Conservation (phyloP, 2,113 vertebrate species). For the Tyrannus savana region DNA sequence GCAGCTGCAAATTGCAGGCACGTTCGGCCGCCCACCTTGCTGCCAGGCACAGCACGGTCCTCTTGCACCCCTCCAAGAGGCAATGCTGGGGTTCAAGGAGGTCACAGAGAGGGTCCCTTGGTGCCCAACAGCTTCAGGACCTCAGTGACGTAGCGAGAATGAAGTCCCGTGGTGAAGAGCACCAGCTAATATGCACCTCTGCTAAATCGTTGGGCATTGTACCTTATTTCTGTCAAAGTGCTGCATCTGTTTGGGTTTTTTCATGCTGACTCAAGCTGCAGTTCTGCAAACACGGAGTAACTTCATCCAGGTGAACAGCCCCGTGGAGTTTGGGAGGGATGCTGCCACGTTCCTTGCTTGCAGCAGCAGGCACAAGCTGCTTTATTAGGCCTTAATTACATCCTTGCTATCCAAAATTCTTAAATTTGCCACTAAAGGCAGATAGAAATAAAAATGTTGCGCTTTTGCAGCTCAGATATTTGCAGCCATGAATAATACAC, state of each 20-base stretch:
- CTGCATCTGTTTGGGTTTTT: background rate
- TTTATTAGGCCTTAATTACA: slow-evolving; percentile 35
- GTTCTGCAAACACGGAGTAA: background rate
- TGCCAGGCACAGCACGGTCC: rapidly evolving
- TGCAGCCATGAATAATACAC: slow-evolving; percentile 37
- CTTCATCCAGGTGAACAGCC: background rate
- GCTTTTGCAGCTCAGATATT: background rate
- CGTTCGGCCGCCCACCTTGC: rapidly evolving
- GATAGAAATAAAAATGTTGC: background rate
- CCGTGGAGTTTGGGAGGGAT: background rate
- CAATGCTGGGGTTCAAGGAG: background rate
- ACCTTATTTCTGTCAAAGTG: background rate
- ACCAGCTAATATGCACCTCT: background rate
- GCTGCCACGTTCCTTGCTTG: background rate
- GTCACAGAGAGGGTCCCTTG: background rate
- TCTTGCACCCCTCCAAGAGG: background rate
- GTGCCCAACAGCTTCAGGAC: background rate
- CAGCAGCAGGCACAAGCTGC: background rate
- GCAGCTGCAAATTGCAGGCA: background rate
- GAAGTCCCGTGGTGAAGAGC: background rate
- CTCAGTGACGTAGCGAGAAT: rapidly evolving
- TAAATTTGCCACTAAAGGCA: slow-evolving; percentile 12
- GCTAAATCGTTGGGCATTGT: background rate
- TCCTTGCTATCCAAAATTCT: slow-evolving; percentile 5
- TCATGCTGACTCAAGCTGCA: background rate